Evolutionary conservation across 64 coral and sea anemone genomes (phyloP).

Genomic region (Montipora sp.): DNA sequence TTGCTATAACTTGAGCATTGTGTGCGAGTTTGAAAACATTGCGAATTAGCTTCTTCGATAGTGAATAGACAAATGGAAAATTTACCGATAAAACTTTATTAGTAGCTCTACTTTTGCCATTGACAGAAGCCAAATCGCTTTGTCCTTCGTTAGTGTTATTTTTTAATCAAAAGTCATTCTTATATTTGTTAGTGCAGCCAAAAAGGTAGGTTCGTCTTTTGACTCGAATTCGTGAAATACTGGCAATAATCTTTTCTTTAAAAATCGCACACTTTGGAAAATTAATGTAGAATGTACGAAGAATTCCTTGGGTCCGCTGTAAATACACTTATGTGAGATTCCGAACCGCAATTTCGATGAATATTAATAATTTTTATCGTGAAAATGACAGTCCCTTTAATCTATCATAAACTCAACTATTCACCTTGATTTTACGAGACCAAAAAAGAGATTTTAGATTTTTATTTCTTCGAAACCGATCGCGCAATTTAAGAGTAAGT

Average conservation of each 20-base stretch:
- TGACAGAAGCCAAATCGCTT: slow-evolving; percentile 31
- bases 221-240: slow-evolving; percentile 15
- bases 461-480: background rate
- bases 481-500: background rate
- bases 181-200: slow-evolving; percentile 29
- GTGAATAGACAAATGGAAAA: background rate
- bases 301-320: slow-evolving; percentile 44
- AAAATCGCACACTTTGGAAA: slow-evolving; percentile 23
- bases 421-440: slow-evolving; percentile 21
- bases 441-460: background rate
- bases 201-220: slow-evolving; percentile 4
- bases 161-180: slow-evolving; percentile 62
- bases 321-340: slow-evolving; percentile 56
- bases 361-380: slow-evolving; percentile 62
- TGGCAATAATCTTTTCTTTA: slow-evolving; percentile 24
- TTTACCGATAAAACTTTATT: background rate
- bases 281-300: slow-evolving; percentile 41
- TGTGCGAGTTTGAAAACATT: background rate
- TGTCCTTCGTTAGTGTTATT: slow-evolving; percentile 28
- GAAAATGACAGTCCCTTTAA: slow-evolving; percentile 53
- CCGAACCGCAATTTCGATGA: slow-evolving; percentile 53
- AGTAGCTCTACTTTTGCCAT: slow-evolving; percentile 54
- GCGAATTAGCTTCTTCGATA: slow-evolving; percentile 19
- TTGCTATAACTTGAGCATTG: background rate
- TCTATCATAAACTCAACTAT: slow-evolving; percentile 47